These are phyloP conservation scores for Argyra leucocephala DNA, from an alignment of 2,888 invertebrate species.

Conservation along the genomic window DNA sequence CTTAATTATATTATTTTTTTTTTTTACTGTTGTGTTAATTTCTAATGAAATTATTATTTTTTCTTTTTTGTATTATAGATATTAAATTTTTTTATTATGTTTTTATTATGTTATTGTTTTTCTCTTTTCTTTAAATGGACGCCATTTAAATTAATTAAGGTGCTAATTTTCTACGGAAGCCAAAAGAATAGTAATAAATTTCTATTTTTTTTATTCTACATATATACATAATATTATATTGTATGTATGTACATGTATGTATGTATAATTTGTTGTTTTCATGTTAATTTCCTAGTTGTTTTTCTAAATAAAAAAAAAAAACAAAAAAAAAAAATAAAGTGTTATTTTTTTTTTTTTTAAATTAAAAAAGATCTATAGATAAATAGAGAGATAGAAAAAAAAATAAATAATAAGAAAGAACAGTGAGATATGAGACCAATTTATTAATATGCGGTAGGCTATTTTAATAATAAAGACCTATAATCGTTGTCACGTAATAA, in stretches of 20 bases:
- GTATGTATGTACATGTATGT: background rate
- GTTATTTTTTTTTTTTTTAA: background rate
- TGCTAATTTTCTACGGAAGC: slow-evolving; percentile 6
- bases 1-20: too few relatives aligned
- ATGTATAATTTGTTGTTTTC: background rate
- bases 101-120: background rate
- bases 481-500: slow-evolving; percentile 22
- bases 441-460: background rate
- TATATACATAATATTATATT: too few relatives aligned
- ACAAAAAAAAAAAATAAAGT: background rate
- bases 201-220: background rate
- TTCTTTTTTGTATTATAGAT: background rate
- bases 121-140: background rate
- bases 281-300: background rate
- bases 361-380: too few relatives aligned
- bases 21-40: background rate
- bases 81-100: background rate
- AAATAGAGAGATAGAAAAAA: background rate
- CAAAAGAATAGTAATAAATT: slow-evolving; percentile 1
- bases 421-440: background rate
- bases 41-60: background rate
- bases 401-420: background rate
- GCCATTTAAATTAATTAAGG: slow-evolving; percentile 6
- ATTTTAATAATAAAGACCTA: slow-evolving; percentile 17
- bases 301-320: background rate